phyloP scores from a whole-genome alignment of 2,797 vertebrate species.

The Ispidina picta region DNA sequence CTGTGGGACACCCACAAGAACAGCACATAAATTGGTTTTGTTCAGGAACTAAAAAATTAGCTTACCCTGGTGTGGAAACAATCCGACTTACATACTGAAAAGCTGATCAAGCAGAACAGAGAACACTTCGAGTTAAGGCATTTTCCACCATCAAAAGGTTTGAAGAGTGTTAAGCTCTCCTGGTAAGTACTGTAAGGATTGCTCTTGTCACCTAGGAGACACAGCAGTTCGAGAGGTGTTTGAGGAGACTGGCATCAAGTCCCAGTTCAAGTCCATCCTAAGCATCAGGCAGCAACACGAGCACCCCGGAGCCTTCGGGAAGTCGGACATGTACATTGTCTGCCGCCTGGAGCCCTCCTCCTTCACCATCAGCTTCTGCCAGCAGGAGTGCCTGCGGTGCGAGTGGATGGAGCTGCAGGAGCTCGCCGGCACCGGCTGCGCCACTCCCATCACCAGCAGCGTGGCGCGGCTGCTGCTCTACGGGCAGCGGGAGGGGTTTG shows the following conservation, averaged over 20 bases:
- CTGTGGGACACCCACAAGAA: background rate
- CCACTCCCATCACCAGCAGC: no score
- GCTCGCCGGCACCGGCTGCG: no score
- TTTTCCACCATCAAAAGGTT: background rate
- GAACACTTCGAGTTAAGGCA: background rate
- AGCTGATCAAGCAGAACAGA: background rate
- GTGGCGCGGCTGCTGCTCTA: no score
- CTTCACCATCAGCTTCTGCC: no score
- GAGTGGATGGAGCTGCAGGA: no score
- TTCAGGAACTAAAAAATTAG: background rate
- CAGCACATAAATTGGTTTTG: background rate
- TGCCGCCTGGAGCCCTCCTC: slow-evolving; percentile 86
- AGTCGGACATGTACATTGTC: slow-evolving; percentile 93
- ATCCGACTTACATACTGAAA: background rate
- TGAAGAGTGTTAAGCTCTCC: background rate
- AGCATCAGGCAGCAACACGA: slow-evolving; percentile 93
- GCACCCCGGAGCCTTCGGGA: slow-evolving; percentile 89
- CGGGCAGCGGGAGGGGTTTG: no score
- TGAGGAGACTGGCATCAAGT: slow-evolving; percentile 92
- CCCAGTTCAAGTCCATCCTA: slow-evolving; percentile 91
- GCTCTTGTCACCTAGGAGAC: slow-evolving; percentile 77
- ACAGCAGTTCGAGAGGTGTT: slow-evolving; percentile 93
- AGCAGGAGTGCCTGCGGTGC: no score
- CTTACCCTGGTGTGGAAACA: background rate
- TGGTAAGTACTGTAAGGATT: background rate